Evolutionary conservation across 2,113 vertebrate genomes (phyloP), one percentile per base, ranked within the genome.

Genomic region (Hippocampus abdominalis): DNA sequence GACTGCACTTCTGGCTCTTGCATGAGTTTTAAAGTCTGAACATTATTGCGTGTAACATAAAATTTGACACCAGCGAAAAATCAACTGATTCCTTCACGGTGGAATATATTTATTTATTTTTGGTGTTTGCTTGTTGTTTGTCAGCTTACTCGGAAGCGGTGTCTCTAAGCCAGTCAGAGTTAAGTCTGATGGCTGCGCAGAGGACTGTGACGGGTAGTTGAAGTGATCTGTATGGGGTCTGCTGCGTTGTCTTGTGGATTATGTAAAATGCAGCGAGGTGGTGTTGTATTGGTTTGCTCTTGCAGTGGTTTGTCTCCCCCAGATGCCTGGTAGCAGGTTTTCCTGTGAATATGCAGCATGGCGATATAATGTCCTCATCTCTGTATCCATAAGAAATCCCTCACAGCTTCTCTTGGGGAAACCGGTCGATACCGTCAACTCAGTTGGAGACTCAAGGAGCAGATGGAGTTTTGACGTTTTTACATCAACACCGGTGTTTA

Each of bases 381-480:
- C 61, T 64, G 59, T 68, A 77, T 82, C 81, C 84, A 67, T 80
- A 85, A 88, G 86, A 87, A 88, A 90, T 82, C 79, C 82, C 81
- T 84, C 84, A 81, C 84, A 75, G 25, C 81, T 66, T 68, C 83
- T 78, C 70, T 4, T 65, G 86, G 86, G 86, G 79, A 84, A 77
- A 65, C 13, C 75, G 86, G 88, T 90, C 86, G 75, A 92, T 91
- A 86, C 80, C 87, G 87, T 90, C 90, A 88, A 85, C 90, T 68
- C 88, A 91, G 90, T 84, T 86, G 88, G 89, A 81, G 82, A 78
- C 83, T 64, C 54, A n/a, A 77, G 78, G 76, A 25, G 81, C 82
- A 89, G 83, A 84, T 78, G 69, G 76, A 73, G 70, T 76, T 85
- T 88, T 77, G 77, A 80, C 80, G 53, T 76, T 85, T 87, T 76